Percentiles rank a stretch among this genome's conserved stretches.
Conservation (phyloP, 2,113 vertebrate species). For the Phycodurus eques region DNA sequence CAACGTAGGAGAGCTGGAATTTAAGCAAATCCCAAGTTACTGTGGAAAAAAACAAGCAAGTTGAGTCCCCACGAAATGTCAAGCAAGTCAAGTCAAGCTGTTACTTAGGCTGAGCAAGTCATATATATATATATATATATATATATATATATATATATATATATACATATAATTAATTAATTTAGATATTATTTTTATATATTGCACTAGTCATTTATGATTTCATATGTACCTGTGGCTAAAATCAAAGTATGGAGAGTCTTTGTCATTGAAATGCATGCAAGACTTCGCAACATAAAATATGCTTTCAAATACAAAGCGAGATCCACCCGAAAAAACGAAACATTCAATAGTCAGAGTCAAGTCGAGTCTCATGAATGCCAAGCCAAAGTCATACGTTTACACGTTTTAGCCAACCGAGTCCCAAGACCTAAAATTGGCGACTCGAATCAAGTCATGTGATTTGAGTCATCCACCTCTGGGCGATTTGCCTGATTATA, state of each 20-base stretch:
- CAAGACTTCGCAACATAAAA: too few relatives aligned
- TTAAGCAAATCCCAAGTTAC: background rate
- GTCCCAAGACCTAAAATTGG: background rate
- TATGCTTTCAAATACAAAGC: background rate
- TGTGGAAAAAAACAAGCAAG: background rate
- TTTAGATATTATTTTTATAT: too few relatives aligned
- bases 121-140: too few relatives aligned
- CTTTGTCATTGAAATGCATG: too few relatives aligned
- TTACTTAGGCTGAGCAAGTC: background rate
- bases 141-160: too few relatives aligned
- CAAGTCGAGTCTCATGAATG: background rate
- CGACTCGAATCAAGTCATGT: background rate
- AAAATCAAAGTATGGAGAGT: too few relatives aligned
- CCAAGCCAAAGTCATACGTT: too few relatives aligned
- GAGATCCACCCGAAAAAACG: background rate
- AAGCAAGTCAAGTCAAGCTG: background rate
- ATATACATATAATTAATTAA: too few relatives aligned
- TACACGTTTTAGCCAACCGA: background rate
- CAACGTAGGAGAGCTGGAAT: background rate
- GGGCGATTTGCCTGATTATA: constrained; percentile 68
- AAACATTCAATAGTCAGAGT: too few relatives aligned
- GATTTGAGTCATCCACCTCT: background rate
- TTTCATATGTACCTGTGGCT: too few relatives aligned
- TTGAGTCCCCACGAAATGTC: background rate
- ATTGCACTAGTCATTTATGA: too few relatives aligned